Evolutionary conservation across 2,888 invertebrate species (phyloP), one percentile per base, ranked within the genome.

Genomic region (Noctua comes): DNA sequence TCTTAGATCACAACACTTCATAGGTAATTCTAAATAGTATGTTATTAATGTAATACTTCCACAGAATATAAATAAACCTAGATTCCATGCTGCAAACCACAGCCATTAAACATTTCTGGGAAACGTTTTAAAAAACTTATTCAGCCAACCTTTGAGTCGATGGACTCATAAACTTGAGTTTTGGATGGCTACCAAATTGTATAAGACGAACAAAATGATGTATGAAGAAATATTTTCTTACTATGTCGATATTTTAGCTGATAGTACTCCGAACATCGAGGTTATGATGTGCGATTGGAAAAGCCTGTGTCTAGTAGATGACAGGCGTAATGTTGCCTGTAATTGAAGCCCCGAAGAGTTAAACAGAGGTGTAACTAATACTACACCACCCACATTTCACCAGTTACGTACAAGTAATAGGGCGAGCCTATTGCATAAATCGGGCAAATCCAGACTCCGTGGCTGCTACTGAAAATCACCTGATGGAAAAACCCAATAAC

Each of bases 91-190:
- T 24, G 24, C 43, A 68, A 68, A 78, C 1, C 13, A 18, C 48
- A 70, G 64, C 73, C 76, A 72, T 85, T 31, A 78, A 78, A 76
- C 31, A 27, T 54, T 86, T 77, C 75, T 86, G 10, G 68, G 88
- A 91, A 92, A 65, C 80, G 84, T 88, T 89, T 88, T 84, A 87
- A 89, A 91, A 91, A 89, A 88, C 46, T 78, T 85, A 82, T 88
- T 91, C 88, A 75, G 81, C 84, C 82, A 86, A 64, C 88, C 88
- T 87, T 80, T 70, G 88, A 77, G 88, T 87, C 89, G 86, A 73
- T 73, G 89, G 62, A 84, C 91, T 86, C 92, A 85, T 92, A 92
- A 92, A 91, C 59, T 74, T 70, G n/a, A 21, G 62, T 76, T 74
- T 86, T 82, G 88, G 88, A 88, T 73, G n/a, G 68, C 21, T 76